Evolutionary conservation across 2,888 invertebrate genomes (phyloP).

Genomic region (Synergus itoensis): DNA sequence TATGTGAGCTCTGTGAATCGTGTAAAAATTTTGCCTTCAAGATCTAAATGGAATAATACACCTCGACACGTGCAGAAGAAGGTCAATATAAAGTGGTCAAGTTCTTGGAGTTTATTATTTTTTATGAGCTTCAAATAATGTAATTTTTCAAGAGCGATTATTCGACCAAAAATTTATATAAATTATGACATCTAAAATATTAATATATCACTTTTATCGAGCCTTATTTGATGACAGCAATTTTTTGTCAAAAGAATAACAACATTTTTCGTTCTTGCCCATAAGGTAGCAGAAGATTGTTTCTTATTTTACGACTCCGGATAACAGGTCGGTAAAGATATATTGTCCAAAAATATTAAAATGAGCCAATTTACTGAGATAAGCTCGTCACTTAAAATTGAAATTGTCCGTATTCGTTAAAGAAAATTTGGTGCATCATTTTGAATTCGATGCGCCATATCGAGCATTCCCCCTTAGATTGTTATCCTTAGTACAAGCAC

Average conservation of each 20-base stretch:
- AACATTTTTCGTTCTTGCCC: neutral
- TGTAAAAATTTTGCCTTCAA: constrained; percentile 26
- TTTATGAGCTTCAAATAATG: too few species aligned
- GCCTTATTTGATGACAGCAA: neutral
- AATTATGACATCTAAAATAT: too few species aligned
- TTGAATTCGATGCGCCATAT: constrained; percentile 22
- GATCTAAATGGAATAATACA: constrained; percentile 24
- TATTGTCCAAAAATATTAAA: constrained; percentile 1
- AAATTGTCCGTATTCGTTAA: constrained; percentile 2
- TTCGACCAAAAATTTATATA: too few species aligned
- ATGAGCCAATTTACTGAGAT: neutral
- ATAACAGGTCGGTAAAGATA: neutral
- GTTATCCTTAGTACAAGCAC: neutral
- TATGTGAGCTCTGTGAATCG: constrained; percentile 18
- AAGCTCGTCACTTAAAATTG: constrained; percentile 29
- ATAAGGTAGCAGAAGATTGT: neutral
- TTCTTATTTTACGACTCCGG: neutral
- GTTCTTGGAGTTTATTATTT: too few species aligned
- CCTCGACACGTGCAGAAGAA: constrained; percentile 20
- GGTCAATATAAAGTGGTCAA: neutral
- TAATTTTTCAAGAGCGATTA: too few species aligned
- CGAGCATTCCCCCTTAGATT: neutral
- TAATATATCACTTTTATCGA: neutral
- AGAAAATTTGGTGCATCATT: constrained; percentile 24
- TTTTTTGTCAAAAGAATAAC: neutral